Percentiles rank a stretch among this genome's conserved stretches.
These are phyloP conservation scores for Tenrec ecaudatus DNA, from an alignment of 2,113 vertebrate species.

Conservation along the genomic window DNA sequence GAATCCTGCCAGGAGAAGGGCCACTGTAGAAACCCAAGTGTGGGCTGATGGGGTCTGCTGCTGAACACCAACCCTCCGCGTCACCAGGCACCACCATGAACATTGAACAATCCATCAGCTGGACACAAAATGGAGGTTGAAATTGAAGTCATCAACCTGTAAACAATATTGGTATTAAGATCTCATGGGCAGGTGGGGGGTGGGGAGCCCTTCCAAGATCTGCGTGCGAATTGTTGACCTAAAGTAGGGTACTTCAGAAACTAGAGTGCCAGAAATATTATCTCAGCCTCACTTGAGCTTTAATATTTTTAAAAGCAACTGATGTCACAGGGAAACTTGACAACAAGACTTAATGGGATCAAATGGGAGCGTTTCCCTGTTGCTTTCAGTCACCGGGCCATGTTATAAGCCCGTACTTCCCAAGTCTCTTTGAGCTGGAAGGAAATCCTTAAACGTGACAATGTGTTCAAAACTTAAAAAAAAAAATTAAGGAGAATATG, in stretches of 20 bases:
- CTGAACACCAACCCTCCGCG: background rate
- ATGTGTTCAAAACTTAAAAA: constrained; percentile 46
- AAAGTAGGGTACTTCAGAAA: constrained; percentile 2
- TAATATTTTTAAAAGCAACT: constrained; percentile 77
- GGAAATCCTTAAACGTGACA: constrained; percentile 46
- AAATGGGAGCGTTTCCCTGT: background rate
- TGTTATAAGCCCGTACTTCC: constrained; percentile 30
- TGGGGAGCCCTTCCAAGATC: too few species aligned
- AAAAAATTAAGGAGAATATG: background rate
- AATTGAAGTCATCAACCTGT: background rate
- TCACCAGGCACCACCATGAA: background rate
- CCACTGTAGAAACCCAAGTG: background rate
- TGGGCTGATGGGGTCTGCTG: background rate
- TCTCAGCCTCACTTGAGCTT: constrained; percentile 61
- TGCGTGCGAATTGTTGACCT: too few species aligned
- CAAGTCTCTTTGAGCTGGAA: constrained; percentile 48
- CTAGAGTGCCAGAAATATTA: constrained; percentile 60
- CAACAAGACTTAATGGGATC: constrained; percentile 52
- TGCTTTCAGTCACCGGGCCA: background rate
- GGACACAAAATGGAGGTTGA: background rate
- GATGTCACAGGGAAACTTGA: constrained; percentile 57
- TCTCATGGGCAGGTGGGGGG: background rate
- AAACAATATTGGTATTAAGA: background rate
- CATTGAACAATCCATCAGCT: background rate
- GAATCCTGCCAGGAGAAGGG: background rate